Base-by-base conservation (phyloP, 2,888 invertebrate species). In the Ptycholaimellus sp. region DNA sequence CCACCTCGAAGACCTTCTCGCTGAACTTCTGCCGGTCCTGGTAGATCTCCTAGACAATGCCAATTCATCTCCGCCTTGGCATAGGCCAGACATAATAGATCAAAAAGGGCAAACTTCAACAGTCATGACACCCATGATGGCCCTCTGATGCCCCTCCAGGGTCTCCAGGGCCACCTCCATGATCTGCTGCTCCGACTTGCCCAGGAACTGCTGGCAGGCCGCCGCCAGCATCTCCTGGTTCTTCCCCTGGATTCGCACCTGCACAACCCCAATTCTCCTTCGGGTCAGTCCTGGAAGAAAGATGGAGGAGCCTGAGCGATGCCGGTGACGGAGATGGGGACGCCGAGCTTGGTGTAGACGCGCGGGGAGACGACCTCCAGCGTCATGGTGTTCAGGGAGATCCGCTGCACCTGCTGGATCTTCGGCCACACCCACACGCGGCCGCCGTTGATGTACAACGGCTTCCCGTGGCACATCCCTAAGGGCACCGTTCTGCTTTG, bases 401-500 rank as follows among this genome's bases (percentile, higher is more conserved):
- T 82, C 60, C 59, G 59, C 46, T 68, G 67, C 30, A 66, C 57
- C 51, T 60, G 60, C 45, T 68, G 68, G 32, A 90, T 70, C 7
- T 76, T 69, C 3, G 93, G 93, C 85, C 85, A 87, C 14, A 93
- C 87, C 64, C 90, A 93, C 19, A 85, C 83, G 37, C 90, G 70
- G 9, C 93, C 93, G 43, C 93, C 93, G 29, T 87, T 83, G 37
- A 93, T 79, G 47, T 90, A 65, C 37, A 81, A 66, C 29, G 90
- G 90, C 62, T 81, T 81, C 52, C 75, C 72, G 61, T 85, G 80
- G 60, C 83, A 87, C 63, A 85, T 87, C 71, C 87, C 90, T 87
- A 58, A 22, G n/a, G n/a, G n/a, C n/a, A n/a, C n/a, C n/a, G n/a
- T n/a, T n/a, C n/a, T n/a, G n/a, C n/a, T n/a, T n/a, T n/a, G n/a